Evolutionary conservation across 2,888 invertebrate species (phyloP).

Genomic region (Galeruca laticollis): DNA sequence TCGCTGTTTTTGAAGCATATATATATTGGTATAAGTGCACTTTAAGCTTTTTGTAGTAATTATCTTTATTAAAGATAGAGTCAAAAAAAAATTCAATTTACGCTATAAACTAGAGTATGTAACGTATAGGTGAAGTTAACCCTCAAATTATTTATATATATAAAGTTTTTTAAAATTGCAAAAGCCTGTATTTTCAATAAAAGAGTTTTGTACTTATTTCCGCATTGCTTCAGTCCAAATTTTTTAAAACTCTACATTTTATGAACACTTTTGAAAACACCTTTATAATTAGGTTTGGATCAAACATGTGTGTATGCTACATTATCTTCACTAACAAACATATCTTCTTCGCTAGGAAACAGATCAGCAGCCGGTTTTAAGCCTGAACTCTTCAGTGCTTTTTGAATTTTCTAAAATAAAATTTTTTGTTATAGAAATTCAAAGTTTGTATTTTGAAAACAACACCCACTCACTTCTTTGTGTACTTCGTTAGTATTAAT

Average conservation of each 20-base stretch:
- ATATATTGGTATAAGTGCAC: not conserved
- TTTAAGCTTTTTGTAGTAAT: not conserved
- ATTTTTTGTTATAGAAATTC: not conserved
- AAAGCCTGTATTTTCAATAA: too few relatives aligned
- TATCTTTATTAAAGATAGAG: not conserved
- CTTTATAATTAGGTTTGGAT: not conserved
- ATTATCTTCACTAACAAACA: conserved; percentile 12
- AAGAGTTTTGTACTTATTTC: not conserved
- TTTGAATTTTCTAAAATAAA: conserved; percentile 27
- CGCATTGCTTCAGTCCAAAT: not conserved
- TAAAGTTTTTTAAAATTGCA: too few relatives aligned
- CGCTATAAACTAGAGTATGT: too few relatives aligned
- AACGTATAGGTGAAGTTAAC: too few relatives aligned
- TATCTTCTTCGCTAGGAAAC: not conserved
- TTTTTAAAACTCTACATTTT: not conserved
- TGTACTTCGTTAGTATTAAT: conserved; percentile 8
- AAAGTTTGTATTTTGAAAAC: not conserved
- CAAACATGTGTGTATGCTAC: conserved; percentile 8
- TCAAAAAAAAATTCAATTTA: not conserved
- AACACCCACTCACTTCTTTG: conserved; percentile 6
- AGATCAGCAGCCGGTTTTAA: conserved; percentile 10
- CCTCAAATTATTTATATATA: too few relatives aligned
- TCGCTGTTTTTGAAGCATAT: not conserved
- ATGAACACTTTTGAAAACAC: not conserved
- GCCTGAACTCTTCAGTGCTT: conserved; percentile 13